phyloP scores from a whole-genome alignment of 2,797 vertebrate genomes.

The Eutrigla gurnardus region DNA sequence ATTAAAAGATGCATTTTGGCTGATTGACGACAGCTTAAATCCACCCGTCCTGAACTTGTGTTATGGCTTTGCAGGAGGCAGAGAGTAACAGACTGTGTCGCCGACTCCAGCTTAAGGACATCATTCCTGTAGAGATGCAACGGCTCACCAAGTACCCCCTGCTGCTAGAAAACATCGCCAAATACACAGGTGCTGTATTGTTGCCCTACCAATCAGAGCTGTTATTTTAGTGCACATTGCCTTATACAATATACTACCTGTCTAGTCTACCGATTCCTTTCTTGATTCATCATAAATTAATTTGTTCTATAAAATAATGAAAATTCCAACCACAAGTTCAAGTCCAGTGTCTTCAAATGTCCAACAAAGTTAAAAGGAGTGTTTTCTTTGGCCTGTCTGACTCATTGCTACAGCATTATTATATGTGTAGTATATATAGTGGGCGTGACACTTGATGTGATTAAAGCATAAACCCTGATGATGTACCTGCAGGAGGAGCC shows the following conservation, averaged over 20 bases:
- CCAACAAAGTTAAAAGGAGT: too few species aligned
- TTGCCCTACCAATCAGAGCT: constrained; percentile 4
- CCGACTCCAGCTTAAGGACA: constrained; percentile 96
- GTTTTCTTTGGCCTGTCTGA: not conserved
- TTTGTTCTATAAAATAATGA: not conserved
- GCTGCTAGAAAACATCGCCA: constrained; percentile 96
- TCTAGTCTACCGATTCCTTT: not conserved
- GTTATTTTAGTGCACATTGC: not conserved
- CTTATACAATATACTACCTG: not conserved
- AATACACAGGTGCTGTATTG: constrained; percentile 90
- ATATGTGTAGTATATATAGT: not conserved
- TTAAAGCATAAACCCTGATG: not conserved
- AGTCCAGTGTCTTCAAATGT: too few species aligned
- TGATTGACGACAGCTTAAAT: not conserved
- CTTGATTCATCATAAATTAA: not conserved
- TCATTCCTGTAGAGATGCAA: constrained; percentile 98
- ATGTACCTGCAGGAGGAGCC: constrained; percentile 1
- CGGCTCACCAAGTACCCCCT: constrained; percentile 98
- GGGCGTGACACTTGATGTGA: not conserved
- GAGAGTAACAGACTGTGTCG: constrained; percentile 96
- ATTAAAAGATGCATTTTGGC: not conserved
- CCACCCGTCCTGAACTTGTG: constrained; percentile 4
- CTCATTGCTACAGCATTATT: not conserved
- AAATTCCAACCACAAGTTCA: too few species aligned
- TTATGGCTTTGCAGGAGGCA: constrained; percentile 89